phyloP scores from a whole-genome alignment of 2,113 vertebrate species.

The Eptesicus fuscus region DNA sequence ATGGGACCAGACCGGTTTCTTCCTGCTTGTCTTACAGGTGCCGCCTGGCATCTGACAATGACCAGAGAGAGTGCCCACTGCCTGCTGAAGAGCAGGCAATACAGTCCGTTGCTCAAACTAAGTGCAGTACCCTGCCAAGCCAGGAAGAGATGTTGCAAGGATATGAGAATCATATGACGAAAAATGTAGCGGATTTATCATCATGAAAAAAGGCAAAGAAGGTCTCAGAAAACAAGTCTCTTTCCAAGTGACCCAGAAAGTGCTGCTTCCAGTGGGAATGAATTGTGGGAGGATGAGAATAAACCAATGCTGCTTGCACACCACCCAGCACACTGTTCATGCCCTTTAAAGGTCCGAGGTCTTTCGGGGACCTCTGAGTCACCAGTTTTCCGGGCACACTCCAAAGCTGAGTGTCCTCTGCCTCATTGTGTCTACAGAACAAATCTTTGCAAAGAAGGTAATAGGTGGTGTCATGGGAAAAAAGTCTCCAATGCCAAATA shows the following conservation, averaged over 20 bases:
- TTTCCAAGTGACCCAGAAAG: not conserved
- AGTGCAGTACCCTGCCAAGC: not conserved
- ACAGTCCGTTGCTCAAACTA: not conserved
- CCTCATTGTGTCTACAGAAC: not conserved
- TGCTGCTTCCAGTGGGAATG: not conserved
- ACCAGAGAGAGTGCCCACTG: not conserved
- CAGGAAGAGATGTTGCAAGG: not conserved
- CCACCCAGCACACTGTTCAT: not conserved
- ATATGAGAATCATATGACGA: not conserved
- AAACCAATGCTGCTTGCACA: not conserved
- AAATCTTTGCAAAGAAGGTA: not conserved
- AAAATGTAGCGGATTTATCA: not conserved
- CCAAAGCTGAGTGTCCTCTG: not conserved
- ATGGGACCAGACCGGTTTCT: not conserved
- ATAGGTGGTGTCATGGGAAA: not conserved
- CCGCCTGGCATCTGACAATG: not conserved
- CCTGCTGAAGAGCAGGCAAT: not conserved
- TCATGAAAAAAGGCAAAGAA: not conserved
- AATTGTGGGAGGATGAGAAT: not conserved
- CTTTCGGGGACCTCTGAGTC: not conserved
- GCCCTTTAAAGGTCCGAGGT: not conserved
- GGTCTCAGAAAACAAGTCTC: not conserved
- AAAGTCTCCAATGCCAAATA: not conserved
- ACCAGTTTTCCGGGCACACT: not conserved
- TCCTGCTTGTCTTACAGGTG: slow-evolving; percentile 26